Base-by-base conservation (phyloP, 2,888 invertebrate species). In the Embidobia sp. region DNA sequence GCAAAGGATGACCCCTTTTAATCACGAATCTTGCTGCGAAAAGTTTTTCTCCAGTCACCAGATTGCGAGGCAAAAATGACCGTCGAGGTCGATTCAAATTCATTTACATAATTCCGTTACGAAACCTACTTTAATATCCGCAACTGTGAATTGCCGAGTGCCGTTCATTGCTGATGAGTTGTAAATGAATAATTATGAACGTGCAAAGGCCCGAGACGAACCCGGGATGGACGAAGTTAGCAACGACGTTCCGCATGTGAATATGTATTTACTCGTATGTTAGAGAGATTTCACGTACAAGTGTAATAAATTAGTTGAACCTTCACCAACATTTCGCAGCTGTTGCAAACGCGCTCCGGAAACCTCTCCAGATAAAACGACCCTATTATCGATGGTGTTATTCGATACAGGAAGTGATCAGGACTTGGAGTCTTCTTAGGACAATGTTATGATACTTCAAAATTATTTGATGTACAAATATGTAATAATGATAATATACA, bases 301-400 rank as follows among this genome's bases (percentile, higher is more conserved):
- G 77, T 73, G 79, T 73, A 77, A 88, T 88, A 88, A 88, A 88
- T 88, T 88, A 88, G 86, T 85, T 85, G 83, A 82, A 86, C 84
- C 85, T 88, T 87, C 88, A 87, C 87, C 87, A 88, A 88, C 88
- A 88, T 88, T 87, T 88, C 86, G 86, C 88, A 87, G 86, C 87
- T 88, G 88, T 79, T 84, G 86, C 85, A 85, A 86, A 88, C 87
- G 86, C 49, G 35, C 61, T 44, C 59, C 37, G 59, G 26, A 44
- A 44, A 42, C n/a, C n/a, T n/a, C n/a, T n/a, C n/a, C n/a, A n/a
- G n/a, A n/a, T n/a, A n/a, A 55, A 44, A 48, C 46, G 35, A 31
- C 51, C 33, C 61, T 63, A 44, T 51, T 18, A 27, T 22, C 42
- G 51, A 44, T 63, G 49, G 35, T 15, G 37, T 4, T 37, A 6